Conservation (phyloP, 2,888 invertebrate species). For the Apodemia zela region DNA sequence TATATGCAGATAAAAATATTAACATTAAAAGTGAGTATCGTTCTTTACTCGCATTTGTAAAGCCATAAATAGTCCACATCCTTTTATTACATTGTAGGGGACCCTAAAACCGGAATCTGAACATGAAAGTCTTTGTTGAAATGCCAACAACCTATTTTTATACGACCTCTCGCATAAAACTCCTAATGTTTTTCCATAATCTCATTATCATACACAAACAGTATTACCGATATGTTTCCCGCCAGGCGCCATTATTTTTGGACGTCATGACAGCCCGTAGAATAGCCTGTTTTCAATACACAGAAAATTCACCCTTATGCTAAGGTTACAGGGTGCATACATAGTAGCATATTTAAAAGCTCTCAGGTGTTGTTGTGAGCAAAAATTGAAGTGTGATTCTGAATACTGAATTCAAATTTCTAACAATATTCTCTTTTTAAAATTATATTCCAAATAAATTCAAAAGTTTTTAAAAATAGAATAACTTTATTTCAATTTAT, state of each 20-base stretch:
- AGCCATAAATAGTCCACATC: neutral
- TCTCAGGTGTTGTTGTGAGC: slow-evolving; percentile 56
- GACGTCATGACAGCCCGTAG: slow-evolving; percentile 48
- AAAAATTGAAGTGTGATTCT: slow-evolving; percentile 60
- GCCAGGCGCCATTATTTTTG: slow-evolving; percentile 52
- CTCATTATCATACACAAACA: slow-evolving; percentile 44
- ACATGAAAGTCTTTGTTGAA: slow-evolving; percentile 7
- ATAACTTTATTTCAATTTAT: too few relatives aligned
- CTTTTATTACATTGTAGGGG: slow-evolving; percentile 8
- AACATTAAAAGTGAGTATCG: neutral
- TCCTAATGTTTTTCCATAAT: slow-evolving; percentile 35
- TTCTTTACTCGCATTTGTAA: neutral
- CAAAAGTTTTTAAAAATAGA: neutral
- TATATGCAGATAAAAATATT: neutral
- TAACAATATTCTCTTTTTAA: slow-evolving; percentile 36
- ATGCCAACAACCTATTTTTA: slow-evolving; percentile 17
- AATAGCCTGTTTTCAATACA: slow-evolving; percentile 34
- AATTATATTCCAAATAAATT: slow-evolving; percentile 10
- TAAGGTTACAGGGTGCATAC: slow-evolving; percentile 22
- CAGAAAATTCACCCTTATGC: slow-evolving; percentile 29
- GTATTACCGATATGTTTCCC: slow-evolving; percentile 48
- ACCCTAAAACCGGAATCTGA: slow-evolving; percentile 4
- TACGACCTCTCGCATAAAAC: slow-evolving; percentile 23
- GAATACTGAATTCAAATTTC: slow-evolving; percentile 45
- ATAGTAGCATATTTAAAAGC: slow-evolving; percentile 29